phyloP scores from a whole-genome alignment of 1,140 invertebrate genomes.

The Adelges cooleyi region DNA sequence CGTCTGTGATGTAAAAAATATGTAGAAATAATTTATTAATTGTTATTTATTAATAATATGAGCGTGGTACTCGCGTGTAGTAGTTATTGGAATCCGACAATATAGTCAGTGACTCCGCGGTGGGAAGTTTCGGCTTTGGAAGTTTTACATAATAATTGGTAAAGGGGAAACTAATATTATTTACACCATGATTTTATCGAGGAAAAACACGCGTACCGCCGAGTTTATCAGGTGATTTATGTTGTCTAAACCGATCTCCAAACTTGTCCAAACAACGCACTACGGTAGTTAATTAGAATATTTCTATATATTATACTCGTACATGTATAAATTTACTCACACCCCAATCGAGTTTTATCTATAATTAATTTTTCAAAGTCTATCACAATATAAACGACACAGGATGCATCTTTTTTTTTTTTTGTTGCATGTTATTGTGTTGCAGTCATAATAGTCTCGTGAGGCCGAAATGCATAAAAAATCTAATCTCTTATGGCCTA shows the following conservation, averaged over 20 bases:
- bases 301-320: not conserved
- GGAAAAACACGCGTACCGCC: not conserved
- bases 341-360: not conserved
- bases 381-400: not conserved
- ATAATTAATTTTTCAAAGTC: constrained; percentile 19
- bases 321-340: not conserved
- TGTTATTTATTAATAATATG: too few species aligned
- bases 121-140: not conserved
- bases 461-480: too few species aligned
- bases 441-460: too few species aligned
- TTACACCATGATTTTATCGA: not conserved
- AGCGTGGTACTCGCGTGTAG: too few species aligned
- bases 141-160: not conserved
- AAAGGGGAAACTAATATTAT: not conserved
- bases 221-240: constrained; percentile 1
- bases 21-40: too few species aligned
- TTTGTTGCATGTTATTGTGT: too few species aligned
- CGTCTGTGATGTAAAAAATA: too few species aligned
- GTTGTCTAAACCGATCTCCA: not conserved
- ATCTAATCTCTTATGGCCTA: too few species aligned
- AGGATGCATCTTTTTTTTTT: too few species aligned
- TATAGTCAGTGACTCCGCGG: not conserved
- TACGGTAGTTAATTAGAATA: constrained; percentile 22
- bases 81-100: too few species aligned
- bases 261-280: not conserved